Percentiles rank a stretch among this genome's conserved stretches.
Evolutionary conservation across 2,113 vertebrate species (phyloP).

Genomic region (Macrotis lagotis): DNA sequence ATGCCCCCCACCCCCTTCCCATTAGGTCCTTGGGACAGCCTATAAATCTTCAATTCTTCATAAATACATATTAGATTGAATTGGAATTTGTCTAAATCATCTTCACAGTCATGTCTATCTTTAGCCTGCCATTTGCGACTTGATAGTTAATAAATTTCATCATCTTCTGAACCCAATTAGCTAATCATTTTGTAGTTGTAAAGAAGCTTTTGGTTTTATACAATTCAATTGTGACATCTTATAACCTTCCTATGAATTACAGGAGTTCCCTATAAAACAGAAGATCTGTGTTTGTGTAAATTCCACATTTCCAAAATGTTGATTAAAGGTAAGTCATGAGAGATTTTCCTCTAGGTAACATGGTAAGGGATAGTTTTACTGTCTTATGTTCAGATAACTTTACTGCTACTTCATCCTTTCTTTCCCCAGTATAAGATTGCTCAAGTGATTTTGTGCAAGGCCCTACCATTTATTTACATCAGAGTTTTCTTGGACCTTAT

Average conservation of each 20-base stretch:
- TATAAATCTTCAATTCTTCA: neutral
- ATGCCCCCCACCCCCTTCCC: too few species aligned
- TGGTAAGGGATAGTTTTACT: neutral
- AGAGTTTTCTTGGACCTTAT: conserved; percentile 17
- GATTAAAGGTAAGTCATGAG: neutral
- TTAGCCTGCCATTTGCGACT: neutral
- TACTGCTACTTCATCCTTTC: neutral
- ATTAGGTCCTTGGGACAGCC: neutral
- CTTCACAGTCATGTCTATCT: neutral
- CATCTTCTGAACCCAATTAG: neutral
- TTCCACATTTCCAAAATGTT: neutral
- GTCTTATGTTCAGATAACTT: neutral
- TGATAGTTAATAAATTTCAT: neutral
- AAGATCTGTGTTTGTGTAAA: neutral
- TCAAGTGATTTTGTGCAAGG: neutral
- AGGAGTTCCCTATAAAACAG: neutral
- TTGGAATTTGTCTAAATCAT: neutral
- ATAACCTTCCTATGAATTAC: neutral
- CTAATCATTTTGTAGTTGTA: neutral
- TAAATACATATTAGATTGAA: neutral
- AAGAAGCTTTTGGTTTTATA: neutral
- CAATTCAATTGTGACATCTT: neutral
- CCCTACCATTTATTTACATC: neutral
- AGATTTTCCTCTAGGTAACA: neutral
- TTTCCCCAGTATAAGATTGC: neutral